Conservation (phyloP, 2,113 vertebrate genomes). For the Stegostoma tigrinum region DNA sequence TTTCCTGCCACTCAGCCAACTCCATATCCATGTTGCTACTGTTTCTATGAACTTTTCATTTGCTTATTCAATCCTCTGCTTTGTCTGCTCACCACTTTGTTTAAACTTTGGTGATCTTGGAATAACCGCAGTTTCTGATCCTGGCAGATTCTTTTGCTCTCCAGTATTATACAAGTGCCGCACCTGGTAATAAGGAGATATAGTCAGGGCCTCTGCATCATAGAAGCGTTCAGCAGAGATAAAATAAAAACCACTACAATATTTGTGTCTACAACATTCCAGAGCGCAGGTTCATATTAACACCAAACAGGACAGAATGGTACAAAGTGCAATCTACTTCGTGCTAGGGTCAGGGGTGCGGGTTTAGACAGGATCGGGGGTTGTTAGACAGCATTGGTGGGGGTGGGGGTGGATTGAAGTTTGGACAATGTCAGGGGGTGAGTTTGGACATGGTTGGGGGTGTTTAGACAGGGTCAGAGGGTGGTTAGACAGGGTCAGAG, state of each 20-base stretch:
- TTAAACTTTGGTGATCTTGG: constrained; percentile 76
- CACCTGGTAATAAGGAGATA: constrained; percentile 58
- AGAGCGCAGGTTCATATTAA: neutral
- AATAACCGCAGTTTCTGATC: constrained; percentile 83
- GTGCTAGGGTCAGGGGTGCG: too few species aligned
- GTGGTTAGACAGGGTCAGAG: too few species aligned
- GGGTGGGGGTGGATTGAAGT: too few species aligned
- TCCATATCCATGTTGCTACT: too few species aligned
- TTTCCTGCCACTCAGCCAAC: too few species aligned
- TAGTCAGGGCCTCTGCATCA: neutral
- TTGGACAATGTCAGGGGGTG: too few species aligned
- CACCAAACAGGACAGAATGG: too few species aligned
- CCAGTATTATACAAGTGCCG: constrained; percentile 82
- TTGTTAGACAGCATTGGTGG: too few species aligned
- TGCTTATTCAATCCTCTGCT: neutral
- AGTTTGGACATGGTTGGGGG: neutral
- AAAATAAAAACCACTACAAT: neutral
- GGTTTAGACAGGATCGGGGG: too few species aligned
- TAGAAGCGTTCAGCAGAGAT: neutral
- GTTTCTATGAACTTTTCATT: neutral
- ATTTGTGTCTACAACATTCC: neutral
- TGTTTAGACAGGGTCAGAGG: too few species aligned
- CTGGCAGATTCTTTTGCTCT: constrained; percentile 72
- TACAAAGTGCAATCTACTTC: too few species aligned
- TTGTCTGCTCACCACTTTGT: constrained; percentile 70